Percentiles rank a stretch among this genome's conserved stretches.
These are phyloP conservation scores for Enhydra lutris DNA, from an alignment of 2,113 vertebrate genomes.

Conservation along the genomic window DNA sequence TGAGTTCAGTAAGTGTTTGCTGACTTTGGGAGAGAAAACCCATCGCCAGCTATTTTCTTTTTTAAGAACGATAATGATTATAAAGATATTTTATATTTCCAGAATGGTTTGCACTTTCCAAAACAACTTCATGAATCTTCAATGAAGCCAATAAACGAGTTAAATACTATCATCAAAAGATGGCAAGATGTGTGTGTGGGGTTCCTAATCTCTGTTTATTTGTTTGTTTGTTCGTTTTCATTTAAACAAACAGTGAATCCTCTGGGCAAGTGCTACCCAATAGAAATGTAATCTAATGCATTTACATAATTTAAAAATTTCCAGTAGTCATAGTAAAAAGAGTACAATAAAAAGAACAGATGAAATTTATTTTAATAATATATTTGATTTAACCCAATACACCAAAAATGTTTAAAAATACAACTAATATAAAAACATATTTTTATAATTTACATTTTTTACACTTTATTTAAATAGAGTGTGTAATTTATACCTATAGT, in stretches of 20 bases:
- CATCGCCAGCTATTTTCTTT: neutral
- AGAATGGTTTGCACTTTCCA: neutral
- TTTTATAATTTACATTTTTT: neutral
- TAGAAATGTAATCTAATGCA: neutral
- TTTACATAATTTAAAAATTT: neutral
- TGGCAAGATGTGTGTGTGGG: neutral
- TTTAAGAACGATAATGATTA: neutral
- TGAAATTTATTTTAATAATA: neutral
- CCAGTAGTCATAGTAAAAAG: neutral
- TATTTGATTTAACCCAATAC: neutral
- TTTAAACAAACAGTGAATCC: neutral
- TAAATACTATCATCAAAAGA: neutral
- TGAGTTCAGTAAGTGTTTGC: neutral
- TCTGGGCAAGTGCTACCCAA: neutral
- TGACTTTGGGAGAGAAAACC: neutral
- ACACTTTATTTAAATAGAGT: neutral
- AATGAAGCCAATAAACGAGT: constrained; percentile 10
- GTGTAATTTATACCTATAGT: neutral
- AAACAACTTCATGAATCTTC: constrained; percentile 16
- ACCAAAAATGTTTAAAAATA: neutral
- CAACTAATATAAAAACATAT: neutral
- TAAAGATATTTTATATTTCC: neutral
- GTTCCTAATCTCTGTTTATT: neutral
- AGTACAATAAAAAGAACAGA: neutral
- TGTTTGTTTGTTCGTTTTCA: neutral